Evolutionary conservation across 2,797 vertebrate genomes (phyloP), one percentile per base, ranked within the genome.

Genomic region (Tympanoctomys barrerae): DNA sequence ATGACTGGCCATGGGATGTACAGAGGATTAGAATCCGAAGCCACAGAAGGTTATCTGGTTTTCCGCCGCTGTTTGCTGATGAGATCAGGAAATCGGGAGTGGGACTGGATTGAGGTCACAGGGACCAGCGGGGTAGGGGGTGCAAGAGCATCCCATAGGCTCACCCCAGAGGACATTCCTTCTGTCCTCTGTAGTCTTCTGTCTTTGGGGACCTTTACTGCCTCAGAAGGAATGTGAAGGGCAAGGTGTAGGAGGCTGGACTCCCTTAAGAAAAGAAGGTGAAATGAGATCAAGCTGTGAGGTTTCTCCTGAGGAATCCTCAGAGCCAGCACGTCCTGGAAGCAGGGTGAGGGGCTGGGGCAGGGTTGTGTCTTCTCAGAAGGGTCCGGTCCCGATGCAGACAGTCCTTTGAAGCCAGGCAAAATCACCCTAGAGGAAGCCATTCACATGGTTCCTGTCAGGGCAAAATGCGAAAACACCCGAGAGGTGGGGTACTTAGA

Each of bases 371-470:
- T 46, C 26, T 73, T 18, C 54, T 77, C 1, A 12, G 5, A 59
- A 57, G 3, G 39, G 52, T 59, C 78, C 75, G 33, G 59, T 16
- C 49, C 39, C 42, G n/a, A n/a, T 62, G 13, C 71, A 70, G 78
- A 75, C 26, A 68, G 64, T 52, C 77, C 59, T 18, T 91, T 33
- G 28, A 86, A 14, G 21, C 61, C 54, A 73, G 61, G 62, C 75
- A 84, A 89, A 93, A 61, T 21, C n/a, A 49, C 36, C 7, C 11
- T 89, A 89, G 80, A 91, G 84, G 87, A 92, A 78, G 78, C 28
- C 78, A 14, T 80, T 94, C 22, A 68, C 54, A 71, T 71, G 31
- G 36, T 59, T 79, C 82, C 36, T 77, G 26, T 90, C 66, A 96
- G 71, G 54, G 21, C 8, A 75, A 93, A 61, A 64, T 3, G 79